Evolutionary conservation across 2,888 invertebrate genomes (phyloP).

Genomic region (Maniola hyperantus): DNA sequence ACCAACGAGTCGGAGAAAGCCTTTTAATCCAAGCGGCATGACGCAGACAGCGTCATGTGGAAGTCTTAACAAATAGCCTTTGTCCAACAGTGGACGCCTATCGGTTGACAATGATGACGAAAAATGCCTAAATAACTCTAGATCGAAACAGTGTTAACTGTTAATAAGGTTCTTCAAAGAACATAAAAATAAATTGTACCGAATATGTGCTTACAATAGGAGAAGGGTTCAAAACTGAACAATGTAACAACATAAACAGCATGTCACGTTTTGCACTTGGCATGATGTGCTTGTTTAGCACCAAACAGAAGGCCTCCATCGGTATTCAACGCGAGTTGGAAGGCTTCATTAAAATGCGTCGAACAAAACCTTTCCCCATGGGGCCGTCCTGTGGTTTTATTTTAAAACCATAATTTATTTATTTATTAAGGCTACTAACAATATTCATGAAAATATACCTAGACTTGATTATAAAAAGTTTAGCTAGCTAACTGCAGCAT

Average conservation of each 20-base stretch:
- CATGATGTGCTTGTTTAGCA: conserved; percentile 50
- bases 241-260: conserved; percentile 2
- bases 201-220: background rate
- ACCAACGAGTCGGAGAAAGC: no score
- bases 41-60: no score
- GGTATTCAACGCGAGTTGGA: conserved; percentile 67
- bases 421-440: conserved; percentile 11
- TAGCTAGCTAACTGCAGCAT: background rate
- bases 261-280: conserved; percentile 3
- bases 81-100: no score
- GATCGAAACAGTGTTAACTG: no score
- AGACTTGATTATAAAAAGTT: background rate
- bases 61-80: no score
- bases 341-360: conserved; percentile 77
- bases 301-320: conserved; percentile 57
- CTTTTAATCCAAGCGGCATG: no score
- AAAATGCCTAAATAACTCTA: no score
- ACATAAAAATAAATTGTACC: background rate
- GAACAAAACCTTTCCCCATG: conserved; percentile 68
- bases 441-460: conserved; percentile 3
- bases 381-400: conserved; percentile 49
- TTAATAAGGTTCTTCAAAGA: no score
- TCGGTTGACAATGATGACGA: no score
- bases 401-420: background rate
- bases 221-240: background rate